Conservation (phyloP, 2,888 invertebrate species). For the Caenorhabditis zanzibari region DNA sequence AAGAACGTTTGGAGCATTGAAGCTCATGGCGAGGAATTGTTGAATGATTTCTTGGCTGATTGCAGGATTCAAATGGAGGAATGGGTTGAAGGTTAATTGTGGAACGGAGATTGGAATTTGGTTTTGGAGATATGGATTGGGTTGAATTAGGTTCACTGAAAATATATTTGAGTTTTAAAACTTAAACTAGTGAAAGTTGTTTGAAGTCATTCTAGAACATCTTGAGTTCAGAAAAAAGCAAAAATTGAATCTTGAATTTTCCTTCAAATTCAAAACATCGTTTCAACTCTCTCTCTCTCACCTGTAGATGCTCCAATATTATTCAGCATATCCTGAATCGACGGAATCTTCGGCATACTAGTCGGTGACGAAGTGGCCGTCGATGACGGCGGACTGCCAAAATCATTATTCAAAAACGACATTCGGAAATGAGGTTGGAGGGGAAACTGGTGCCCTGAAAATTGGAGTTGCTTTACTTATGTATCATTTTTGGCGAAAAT, state of each 20-base stretch:
- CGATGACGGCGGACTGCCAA: constrained; percentile 58
- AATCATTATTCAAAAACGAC: constrained; percentile 66
- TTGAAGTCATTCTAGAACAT: no score
- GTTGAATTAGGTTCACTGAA: constrained; percentile 48
- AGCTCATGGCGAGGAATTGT: constrained; percentile 63
- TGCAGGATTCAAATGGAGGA: constrained; percentile 58
- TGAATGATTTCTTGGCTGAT: constrained; percentile 63
- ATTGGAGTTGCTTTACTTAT: constrained; percentile 38
- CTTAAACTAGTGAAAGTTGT: no score
- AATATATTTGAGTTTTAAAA: neutral
- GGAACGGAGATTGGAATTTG: constrained; percentile 45
- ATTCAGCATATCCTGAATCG: constrained; percentile 59
- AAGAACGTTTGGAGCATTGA: constrained; percentile 37
- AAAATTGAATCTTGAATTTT: no score
- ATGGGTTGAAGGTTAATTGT: constrained; percentile 58
- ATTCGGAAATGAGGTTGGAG: constrained; percentile 59
- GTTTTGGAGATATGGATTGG: constrained; percentile 41
- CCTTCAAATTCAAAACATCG: no score
- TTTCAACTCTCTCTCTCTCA: no score
- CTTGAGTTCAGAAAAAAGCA: no score
- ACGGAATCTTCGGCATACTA: constrained; percentile 47
- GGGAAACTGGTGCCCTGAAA: constrained; percentile 38
- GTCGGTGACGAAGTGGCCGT: constrained; percentile 48
- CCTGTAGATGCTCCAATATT: constrained; percentile 55
- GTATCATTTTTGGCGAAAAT: constrained; percentile 27